A percentile compares a stretch with the other conserved stretches of the same genome.
Evolutionary conservation across 2,888 invertebrate species (phyloP).

Genomic region (Laspeyria flexula): DNA sequence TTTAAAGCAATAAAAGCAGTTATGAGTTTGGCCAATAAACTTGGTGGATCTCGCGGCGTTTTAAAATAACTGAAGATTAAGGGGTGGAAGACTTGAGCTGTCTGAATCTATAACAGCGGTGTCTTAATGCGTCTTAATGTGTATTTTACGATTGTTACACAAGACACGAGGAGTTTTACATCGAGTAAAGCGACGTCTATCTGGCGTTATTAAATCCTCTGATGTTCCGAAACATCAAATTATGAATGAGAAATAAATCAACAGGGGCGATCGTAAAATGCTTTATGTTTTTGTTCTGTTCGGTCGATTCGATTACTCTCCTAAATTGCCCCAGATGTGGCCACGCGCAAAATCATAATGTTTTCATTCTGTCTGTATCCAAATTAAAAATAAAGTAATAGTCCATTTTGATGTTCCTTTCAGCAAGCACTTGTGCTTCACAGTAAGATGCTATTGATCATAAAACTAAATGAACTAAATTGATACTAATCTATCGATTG

Average conservation of each 20-base stretch:
- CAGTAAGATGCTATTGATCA: constrained; percentile 38
- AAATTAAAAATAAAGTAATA: constrained; percentile 58
- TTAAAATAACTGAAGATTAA: constrained; percentile 83
- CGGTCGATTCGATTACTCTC: constrained; percentile 71
- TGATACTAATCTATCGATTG: constrained; percentile 34
- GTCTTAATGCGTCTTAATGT: constrained; percentile 85
- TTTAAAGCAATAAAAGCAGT: constrained; percentile 79
- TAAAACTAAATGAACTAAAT: constrained; percentile 40
- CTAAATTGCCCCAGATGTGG: constrained; percentile 78
- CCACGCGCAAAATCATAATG: constrained; percentile 67
- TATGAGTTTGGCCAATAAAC: constrained; percentile 81
- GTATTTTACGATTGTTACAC: constrained; percentile 85
- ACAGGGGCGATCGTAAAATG: constrained; percentile 79
- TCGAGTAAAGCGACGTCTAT: constrained; percentile 81
- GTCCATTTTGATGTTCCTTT: constrained; percentile 47
- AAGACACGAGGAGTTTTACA: constrained; percentile 82
- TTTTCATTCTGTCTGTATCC: constrained; percentile 54
- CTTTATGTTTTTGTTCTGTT: constrained; percentile 83
- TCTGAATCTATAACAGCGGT: constrained; percentile 66
- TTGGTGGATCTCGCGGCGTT: constrained; percentile 72
- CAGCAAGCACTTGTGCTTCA: constrained; percentile 45
- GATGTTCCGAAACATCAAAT: constrained; percentile 84
- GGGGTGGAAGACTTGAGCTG: constrained; percentile 73
- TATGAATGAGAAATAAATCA: constrained; percentile 85
- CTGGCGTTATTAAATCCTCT: constrained; percentile 82